Base-by-base conservation (phyloP, 2,888 invertebrate genomes). In the Eledona agricola region DNA sequence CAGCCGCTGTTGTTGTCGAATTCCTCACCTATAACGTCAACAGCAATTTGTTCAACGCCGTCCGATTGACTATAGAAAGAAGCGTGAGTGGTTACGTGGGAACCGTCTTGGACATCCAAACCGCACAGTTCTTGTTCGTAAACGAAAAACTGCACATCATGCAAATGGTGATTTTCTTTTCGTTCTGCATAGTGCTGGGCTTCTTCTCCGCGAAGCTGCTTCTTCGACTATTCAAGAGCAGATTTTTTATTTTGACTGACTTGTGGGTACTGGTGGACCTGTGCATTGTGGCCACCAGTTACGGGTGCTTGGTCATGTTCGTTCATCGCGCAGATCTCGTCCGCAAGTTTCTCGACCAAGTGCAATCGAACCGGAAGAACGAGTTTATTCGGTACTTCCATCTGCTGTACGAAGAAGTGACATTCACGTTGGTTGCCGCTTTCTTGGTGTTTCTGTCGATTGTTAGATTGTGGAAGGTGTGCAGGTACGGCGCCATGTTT, bases 1-100 rank as follows among this genome's bases (percentile, higher is more conserved):
- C 71, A 3, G 50, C 69, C 38, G 63, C 58, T 3, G 7, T 71
- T 3, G 60, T 69, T 7, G 40, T 71, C 7, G 72, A 72, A 57
- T 68, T 67, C 50, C 47, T 67, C 5, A 38, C 62, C 1, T 72
- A 72, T 42, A 71, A 65, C 29, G 56, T 62, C 2, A 69, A 71
- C 49, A 58, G 55, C 5, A 72, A 72, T 38, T 49, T 71, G 7
- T 72, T 72, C 38, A 65, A 63, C 56, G 49, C 64, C 2, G 62
- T 70, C 10, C 43, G 42, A 11, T 31, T 70, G 6, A 46, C 58
- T 9, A 58, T 70, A 31, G 72, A 72, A 55, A 55, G 59, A 5
- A 64, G 63, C 25, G 54, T 66, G 0, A 57, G 67, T n/a, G 72
- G 72, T 40, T 65, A 60, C 42, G 40, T 70, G 13, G 6, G 7